Conservation (phyloP, 2,888 invertebrate genomes). For the Cheilosia soror region DNA sequence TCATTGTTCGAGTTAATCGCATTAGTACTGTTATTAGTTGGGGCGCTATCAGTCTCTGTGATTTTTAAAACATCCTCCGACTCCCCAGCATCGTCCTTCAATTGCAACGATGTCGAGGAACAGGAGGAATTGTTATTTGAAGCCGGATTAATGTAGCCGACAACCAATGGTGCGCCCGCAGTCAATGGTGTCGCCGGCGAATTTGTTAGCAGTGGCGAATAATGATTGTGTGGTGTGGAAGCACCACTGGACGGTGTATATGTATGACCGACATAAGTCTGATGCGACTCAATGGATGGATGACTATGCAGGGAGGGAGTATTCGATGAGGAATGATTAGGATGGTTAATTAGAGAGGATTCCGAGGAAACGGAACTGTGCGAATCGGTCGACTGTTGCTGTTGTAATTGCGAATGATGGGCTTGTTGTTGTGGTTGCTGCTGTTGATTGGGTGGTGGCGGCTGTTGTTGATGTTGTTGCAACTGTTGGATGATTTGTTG, state of each 20-base stretch:
- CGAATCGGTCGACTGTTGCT: conserved; percentile 85
- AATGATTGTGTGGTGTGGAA: conserved; percentile 83
- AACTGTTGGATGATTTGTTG: conserved; percentile 76
- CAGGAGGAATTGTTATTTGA: conserved; percentile 69
- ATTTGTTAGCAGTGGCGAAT: conserved; percentile 83
- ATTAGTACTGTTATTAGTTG: conserved; percentile 66
- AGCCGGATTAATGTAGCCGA: conserved; percentile 71
- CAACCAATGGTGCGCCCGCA: conserved; percentile 57
- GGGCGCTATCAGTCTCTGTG: conserved; percentile 79
- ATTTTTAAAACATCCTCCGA: conserved; percentile 81
- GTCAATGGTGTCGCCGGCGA: conserved; percentile 78
- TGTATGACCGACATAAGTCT: conserved; percentile 78
- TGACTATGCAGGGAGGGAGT: conserved; percentile 81
- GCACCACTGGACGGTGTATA: conserved; percentile 82
- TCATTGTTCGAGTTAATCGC: conserved; percentile 56
- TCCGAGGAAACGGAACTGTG: conserved; percentile 80
- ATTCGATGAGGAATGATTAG: conserved; percentile 78
- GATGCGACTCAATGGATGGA: conserved; percentile 81
- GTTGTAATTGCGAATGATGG: conserved; percentile 83
- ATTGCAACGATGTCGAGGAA: conserved; percentile 67
- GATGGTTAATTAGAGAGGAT: conserved; percentile 76
- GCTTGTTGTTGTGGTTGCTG: conserved; percentile 71
- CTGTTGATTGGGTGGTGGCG: conserved; percentile 70
- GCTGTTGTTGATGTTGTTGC: conserved; percentile 73
- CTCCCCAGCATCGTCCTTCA: conserved; percentile 60